Evolutionary conservation across 2,797 vertebrate species (phyloP), one percentile per base, ranked within the genome.

Genomic region (Chromobotia macracanthus): DNA sequence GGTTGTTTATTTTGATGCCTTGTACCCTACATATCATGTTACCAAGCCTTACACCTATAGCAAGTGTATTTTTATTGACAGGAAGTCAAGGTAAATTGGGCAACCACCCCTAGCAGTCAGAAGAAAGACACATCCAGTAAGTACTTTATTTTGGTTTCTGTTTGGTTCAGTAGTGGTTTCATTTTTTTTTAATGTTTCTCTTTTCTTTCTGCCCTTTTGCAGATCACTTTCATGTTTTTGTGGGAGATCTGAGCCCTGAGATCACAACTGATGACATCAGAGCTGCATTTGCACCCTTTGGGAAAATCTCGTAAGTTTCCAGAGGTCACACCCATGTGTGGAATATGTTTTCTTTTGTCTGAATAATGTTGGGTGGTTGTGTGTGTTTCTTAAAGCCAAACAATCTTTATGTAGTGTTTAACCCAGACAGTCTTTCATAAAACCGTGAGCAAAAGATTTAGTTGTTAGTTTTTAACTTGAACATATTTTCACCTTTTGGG

Each of bases 151-250:
- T 38, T 6, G 5, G 35, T 44, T 58, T 60, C 50, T 11, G 18
- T 72, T 48, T 55, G 13, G 6, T 12, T 35, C 6, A 63, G 0
- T 38, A 16, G 44, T 70, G 12, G 9, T 21, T 60, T 28, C 15
- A 12, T 2, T 44, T 50, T 10, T 41, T 25, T 31, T 15, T 21
- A 28, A 16, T 4, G 18, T 60, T 48, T 56, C 28, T 41, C 25
- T 38, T 1, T 50, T 69, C 23, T 21, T 58, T 63, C 28, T 28
- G 1, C 18, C 75, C 73, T 64, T 75, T 87, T 94, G 84, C 90
- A 99, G 97, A 98, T 96, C 97, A 99, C 93, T 99, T 98, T 92
- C 97, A 99, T 91, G 97, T 99, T 83, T 99, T 99, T 95, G 97
- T 99, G 92, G 97, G 97, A 88, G 97, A 99, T 93, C 93, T 99